Conservation (phyloP, 1,140 invertebrate species). For the Philotrypesis tridentata region DNA sequence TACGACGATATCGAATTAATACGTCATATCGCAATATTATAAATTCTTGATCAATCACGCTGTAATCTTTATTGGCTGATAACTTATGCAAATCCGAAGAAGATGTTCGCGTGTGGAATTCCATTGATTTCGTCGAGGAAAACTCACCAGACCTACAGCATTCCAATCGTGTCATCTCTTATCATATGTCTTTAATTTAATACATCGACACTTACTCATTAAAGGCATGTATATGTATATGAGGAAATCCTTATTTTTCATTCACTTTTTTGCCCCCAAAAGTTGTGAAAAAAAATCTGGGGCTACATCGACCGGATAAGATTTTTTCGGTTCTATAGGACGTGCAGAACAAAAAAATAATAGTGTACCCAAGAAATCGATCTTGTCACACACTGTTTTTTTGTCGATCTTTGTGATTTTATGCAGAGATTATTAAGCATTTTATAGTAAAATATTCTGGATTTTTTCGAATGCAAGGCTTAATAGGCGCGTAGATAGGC, state of each 20-base stretch:
- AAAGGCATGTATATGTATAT: background rate
- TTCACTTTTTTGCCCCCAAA: no score
- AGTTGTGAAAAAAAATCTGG: no score
- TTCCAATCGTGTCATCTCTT: background rate
- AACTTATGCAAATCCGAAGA: background rate
- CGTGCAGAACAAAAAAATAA: constrained; percentile 17
- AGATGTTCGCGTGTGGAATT: background rate
- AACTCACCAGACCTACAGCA: background rate
- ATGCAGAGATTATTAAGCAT: no score
- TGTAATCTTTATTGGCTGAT: background rate
- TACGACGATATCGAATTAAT: background rate
- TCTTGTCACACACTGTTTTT: no score
- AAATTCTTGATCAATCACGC: background rate
- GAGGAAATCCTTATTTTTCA: background rate
- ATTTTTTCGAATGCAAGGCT: no score
- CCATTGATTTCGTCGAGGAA: background rate
- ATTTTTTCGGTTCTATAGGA: no score
- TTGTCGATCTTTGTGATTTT: no score
- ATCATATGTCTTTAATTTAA: background rate
- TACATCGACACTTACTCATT: background rate
- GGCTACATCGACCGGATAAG: no score
- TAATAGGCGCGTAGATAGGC: no score
- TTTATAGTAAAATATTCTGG: no score
- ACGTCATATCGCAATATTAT: background rate
- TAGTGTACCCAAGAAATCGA: constrained; percentile 12